Conservation (phyloP, 2,888 invertebrate genomes). For the Nycteola revayana region DNA sequence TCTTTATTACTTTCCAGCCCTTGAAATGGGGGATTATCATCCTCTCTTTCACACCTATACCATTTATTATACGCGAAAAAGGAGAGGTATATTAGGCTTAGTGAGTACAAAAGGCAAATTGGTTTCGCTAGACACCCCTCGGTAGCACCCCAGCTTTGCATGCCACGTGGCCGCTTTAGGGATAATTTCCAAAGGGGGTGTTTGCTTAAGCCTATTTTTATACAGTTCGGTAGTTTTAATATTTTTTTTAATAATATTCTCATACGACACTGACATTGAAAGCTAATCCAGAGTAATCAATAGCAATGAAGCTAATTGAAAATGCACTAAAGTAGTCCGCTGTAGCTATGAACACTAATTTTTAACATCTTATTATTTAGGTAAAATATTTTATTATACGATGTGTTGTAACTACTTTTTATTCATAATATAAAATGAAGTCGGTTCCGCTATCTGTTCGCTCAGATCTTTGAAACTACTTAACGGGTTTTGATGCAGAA, state of each 20-base stretch:
- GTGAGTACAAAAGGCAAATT: slow-evolving; percentile 63
- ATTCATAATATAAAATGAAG: too few relatives aligned
- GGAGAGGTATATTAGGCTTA: slow-evolving; percentile 44
- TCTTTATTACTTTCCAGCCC: slow-evolving; percentile 49
- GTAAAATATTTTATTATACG: too few relatives aligned
- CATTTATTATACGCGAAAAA: slow-evolving; percentile 32
- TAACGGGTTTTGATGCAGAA: too few relatives aligned
- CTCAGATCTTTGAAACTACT: too few relatives aligned
- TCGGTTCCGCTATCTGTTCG: too few relatives aligned
- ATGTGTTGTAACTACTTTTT: too few relatives aligned
- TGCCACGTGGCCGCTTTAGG: slow-evolving; percentile 66
- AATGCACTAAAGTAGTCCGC: too few relatives aligned
- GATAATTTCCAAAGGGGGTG: slow-evolving; percentile 49
- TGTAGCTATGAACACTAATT: too few relatives aligned
- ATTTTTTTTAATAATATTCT: slow-evolving; percentile 19
- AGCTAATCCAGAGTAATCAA: too few relatives aligned
- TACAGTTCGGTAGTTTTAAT: slow-evolving; percentile 25
- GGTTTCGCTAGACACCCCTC: slow-evolving; percentile 60
- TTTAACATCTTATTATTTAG: too few relatives aligned
- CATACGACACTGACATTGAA: slow-evolving; percentile 8
- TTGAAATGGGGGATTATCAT: slow-evolving; percentile 36
- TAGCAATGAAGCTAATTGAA: too few relatives aligned
- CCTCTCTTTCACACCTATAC: slow-evolving; percentile 35
- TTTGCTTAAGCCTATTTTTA: slow-evolving; percentile 29
- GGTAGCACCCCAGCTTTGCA: slow-evolving; percentile 56